A percentile compares a stretch with the other conserved stretches of the same genome.
phyloP scores from a whole-genome alignment of 2,888 invertebrate genomes.

The Spilosoma lubricipeda region DNA sequence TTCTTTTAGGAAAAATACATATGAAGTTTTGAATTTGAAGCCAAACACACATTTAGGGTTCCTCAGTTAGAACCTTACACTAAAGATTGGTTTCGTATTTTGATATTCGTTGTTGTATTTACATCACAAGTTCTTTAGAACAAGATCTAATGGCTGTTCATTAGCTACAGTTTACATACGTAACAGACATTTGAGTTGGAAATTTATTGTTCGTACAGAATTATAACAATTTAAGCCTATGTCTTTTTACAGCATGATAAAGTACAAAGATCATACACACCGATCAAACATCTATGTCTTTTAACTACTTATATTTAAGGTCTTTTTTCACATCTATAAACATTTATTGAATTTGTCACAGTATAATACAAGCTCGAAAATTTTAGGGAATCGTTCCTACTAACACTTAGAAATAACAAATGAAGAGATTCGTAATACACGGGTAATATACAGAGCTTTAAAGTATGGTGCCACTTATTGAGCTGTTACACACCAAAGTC shows the following conservation, averaged over 20 bases:
- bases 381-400: background rate
- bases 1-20: background rate
- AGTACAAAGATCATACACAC: background rate
- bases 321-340: background rate
- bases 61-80: background rate
- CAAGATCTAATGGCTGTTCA: background rate
- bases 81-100: background rate
- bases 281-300: background rate
- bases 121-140: background rate
- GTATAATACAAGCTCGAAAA: conserved; percentile 15
- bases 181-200: background rate
- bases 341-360: conserved; percentile 16
- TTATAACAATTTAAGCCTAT: background rate
- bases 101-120: background rate
- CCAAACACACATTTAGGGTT: background rate
- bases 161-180: background rate
- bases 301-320: background rate
- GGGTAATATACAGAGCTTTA: background rate
- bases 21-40: background rate
- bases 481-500: background rate
- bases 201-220: background rate
- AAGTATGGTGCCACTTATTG: background rate
- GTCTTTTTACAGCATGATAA: background rate
- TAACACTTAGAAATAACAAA: background rate
- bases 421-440: background rate